These are phyloP conservation scores for Leptogaster cylindrica DNA, from an alignment of 2,888 invertebrate species.

Conservation along the genomic window DNA sequence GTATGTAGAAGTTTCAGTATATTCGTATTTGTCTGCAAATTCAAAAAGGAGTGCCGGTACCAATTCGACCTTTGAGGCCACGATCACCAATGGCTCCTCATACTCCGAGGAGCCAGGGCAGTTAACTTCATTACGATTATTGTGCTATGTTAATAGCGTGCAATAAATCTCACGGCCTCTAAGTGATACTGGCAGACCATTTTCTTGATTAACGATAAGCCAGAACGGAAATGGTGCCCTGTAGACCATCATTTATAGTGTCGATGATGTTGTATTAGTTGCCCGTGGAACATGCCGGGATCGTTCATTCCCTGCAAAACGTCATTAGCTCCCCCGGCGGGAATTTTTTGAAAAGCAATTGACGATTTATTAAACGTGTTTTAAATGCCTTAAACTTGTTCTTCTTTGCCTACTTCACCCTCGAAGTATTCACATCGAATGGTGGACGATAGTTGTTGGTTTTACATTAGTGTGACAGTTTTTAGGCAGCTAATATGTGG, in stretches of 20 bases:
- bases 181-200: conserved; percentile 29
- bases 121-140: conserved; percentile 38
- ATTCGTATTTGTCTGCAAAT: no score
- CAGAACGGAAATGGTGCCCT: conserved; percentile 44
- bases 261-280: conserved; percentile 33
- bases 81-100: no score
- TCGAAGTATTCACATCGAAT: neutral
- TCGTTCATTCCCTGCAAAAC: conserved; percentile 6
- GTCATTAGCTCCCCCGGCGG: conserved; percentile 41
- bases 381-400: conserved; percentile 8
- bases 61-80: conserved; percentile 3
- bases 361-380: conserved; percentile 38
- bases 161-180: conserved; percentile 29
- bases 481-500: conserved; percentile 7
- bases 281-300: conserved; percentile 13
- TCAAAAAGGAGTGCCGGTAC: no score
- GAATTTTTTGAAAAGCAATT: conserved; percentile 39
- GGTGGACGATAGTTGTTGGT: conserved; percentile 12
- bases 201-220: conserved; percentile 44
- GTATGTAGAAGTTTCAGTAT: no score
- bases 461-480: conserved; percentile 23
- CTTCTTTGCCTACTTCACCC: neutral
- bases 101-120: no score
- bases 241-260: conserved; percentile 38
- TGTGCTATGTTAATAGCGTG: conserved; percentile 31